A percentile compares a stretch with the other conserved stretches of the same genome.
Evolutionary conservation across 2,113 vertebrate species (phyloP).

Genomic region (Genyomyrus donnyi): DNA sequence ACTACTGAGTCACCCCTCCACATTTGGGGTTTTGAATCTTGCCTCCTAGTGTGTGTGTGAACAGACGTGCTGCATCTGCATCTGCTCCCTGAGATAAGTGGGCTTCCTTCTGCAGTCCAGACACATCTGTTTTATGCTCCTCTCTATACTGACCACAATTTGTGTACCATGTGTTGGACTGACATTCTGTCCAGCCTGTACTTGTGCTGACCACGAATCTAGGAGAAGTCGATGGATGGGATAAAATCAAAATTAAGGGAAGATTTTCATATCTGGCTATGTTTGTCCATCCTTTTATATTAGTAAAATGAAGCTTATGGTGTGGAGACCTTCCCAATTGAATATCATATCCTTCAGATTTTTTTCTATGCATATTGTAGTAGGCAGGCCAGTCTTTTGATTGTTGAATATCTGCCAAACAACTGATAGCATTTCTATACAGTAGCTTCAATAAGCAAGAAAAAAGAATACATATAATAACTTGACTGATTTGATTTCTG

Average conservation of each 20-base stretch:
- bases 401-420: conserved; percentile 8
- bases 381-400: neutral
- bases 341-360: neutral
- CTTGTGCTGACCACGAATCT: neutral
- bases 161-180: neutral
- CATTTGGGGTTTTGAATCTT: neutral
- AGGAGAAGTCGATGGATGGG: neutral
- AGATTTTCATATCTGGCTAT: neutral
- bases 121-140: neutral
- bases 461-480: neutral
- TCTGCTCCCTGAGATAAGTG: neutral
- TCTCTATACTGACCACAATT: neutral
- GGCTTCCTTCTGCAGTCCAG: neutral
- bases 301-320: neutral
- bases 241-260: neutral
- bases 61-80: neutral
- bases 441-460: neutral
- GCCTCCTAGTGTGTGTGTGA: neutral
- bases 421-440: conserved; percentile 5
- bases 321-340: neutral
- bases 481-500: neutral
- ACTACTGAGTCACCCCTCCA: neutral
- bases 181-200: neutral
- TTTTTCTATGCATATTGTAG: neutral
- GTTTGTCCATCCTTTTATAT: neutral